Evolutionary conservation across 1,140 invertebrate species (phyloP), one percentile per base, ranked within the genome.

Genomic region (Trichonephila clavata): DNA sequence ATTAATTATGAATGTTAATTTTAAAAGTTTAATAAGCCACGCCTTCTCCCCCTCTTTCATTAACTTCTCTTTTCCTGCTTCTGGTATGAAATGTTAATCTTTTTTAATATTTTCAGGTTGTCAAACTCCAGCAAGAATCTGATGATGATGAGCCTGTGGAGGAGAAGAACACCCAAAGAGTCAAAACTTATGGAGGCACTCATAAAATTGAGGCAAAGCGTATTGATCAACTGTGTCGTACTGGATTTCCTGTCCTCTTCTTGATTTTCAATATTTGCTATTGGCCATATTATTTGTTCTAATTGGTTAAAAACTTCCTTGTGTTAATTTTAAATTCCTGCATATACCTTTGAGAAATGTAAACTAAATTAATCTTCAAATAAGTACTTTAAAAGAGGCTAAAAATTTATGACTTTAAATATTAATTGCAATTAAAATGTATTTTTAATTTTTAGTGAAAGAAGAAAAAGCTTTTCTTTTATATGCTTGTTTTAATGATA

Each of bases 201-300:
- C 80, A 92, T n/a, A 94, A 93, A 21, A 91, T 95, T 20, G 90
- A 68, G 95, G 95, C 95, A 93, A 94, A 95, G 94, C 87, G 94
- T 24, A 96, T 96, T 86, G 96, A 96, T 94, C 96, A 96, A 94
- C 95, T 96, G 94, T 96, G 95, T 94, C 94, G 96, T 92, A 93
- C 95, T 92, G 93, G 95, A 94, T 96, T 97, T 92, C 96, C 96
- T 4, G 84, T 96, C n/a, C 94, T 95, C 10, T 96, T 97, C 94
- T 94, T 95, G 24, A 81, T 96, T 10, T 96, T 96, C 95, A 97
- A 96, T 94, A 92, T 96, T 57, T 93, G 95, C 61, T 96, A 96
- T 94, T 96, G 96, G 96, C 95, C 95, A 0, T 96, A 96, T 94
- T 96, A 96, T 86, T 94, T 96, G 21, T 21, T 87, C 27, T 83